phyloP scores from a whole-genome alignment of 2,888 invertebrate genomes.

The Amphipoea lucens region DNA sequence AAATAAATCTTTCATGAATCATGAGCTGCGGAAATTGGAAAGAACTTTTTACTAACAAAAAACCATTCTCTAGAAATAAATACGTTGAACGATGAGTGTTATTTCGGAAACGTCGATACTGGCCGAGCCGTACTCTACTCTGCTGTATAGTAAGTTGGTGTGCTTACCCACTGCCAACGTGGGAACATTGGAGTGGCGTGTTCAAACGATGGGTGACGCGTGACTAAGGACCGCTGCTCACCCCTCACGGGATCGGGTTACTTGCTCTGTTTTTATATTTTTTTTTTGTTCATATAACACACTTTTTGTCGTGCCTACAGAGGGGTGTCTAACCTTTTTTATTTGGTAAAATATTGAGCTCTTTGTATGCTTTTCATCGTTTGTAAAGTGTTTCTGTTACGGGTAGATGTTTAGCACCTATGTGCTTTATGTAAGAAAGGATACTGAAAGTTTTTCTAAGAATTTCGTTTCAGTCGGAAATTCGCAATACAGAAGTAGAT shows the following conservation, averaged over 20 bases:
- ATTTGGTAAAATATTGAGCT: constrained; percentile 22
- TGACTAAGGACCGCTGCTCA: constrained; percentile 65
- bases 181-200: constrained; percentile 50
- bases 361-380: constrained; percentile 30
- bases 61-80: constrained; percentile 39
- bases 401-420: not conserved
- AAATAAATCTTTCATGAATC: constrained; percentile 27
- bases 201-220: constrained; percentile 58
- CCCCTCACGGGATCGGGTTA: constrained; percentile 55
- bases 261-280: constrained; percentile 54
- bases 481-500: not conserved
- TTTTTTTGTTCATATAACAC: constrained; percentile 34
- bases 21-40: constrained; percentile 35
- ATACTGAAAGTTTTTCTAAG: not conserved
- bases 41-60: constrained; percentile 38
- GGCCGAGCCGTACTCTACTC: not conserved
- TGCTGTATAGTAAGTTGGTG: constrained; percentile 17
- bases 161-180: constrained; percentile 39
- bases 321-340: not conserved
- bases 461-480: not conserved
- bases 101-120: constrained; percentile 47
- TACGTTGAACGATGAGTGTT: constrained; percentile 36
- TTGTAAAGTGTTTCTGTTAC: constrained; percentile 5
- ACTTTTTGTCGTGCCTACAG: constrained; percentile 26
- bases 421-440: not conserved